phyloP scores from a whole-genome alignment of 1,140 invertebrate genomes.

The Maniola jurtina region DNA sequence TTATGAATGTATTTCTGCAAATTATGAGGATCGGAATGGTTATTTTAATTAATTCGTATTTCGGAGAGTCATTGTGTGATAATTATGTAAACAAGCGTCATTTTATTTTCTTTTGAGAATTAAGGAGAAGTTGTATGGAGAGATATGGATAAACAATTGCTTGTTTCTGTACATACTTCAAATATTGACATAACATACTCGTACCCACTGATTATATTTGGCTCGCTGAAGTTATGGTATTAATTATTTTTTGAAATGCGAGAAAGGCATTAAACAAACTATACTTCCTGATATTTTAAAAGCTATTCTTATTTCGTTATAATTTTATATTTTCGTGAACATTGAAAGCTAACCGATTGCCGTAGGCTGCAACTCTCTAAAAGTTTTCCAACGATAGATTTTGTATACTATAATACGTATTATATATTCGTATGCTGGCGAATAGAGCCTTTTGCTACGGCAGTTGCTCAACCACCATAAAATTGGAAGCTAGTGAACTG shows the following conservation, averaged over 20 bases:
- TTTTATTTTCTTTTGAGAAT: slow-evolving; percentile 32
- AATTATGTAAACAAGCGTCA: slow-evolving; percentile 37
- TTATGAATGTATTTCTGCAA: slow-evolving; percentile 69
- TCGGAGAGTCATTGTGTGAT: slow-evolving; percentile 27
- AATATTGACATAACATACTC: no score
- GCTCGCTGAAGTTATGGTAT: no score
- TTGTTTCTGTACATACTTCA: background rate
- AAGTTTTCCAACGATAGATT: slow-evolving; percentile 29
- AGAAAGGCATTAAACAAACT: no score
- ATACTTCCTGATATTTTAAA: no score
- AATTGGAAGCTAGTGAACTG: slow-evolving; percentile 65
- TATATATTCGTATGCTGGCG: slow-evolving; percentile 29
- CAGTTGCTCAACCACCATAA: slow-evolving; percentile 68
- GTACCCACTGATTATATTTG: no score
- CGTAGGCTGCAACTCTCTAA: slow-evolving; percentile 13
- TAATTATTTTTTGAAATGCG: no score
- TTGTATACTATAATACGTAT: slow-evolving; percentile 3
- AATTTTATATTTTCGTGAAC: background rate
- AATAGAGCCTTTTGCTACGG: slow-evolving; percentile 42
- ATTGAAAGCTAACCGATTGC: slow-evolving; percentile 17
- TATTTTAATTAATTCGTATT: slow-evolving; percentile 47
- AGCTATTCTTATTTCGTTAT: background rate
- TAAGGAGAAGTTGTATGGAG: background rate
- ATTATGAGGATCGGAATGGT: slow-evolving; percentile 54
- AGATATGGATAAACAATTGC: background rate